These are phyloP conservation scores for Thamnophis elegans DNA, from an alignment of 2,797 vertebrate genomes.

Conservation along the genomic window DNA sequence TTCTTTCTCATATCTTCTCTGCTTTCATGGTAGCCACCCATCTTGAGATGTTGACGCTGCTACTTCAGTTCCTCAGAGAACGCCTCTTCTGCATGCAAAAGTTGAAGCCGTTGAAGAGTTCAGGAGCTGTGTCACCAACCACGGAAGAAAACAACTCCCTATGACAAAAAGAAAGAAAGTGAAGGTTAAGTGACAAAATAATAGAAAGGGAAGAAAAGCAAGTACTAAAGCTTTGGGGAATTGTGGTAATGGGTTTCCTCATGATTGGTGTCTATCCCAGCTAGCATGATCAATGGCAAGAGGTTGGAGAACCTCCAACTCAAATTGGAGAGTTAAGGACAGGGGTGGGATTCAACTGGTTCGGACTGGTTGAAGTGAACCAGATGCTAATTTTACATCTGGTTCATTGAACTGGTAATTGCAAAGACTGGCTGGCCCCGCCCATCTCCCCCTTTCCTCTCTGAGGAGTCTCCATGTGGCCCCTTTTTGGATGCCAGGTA, in stretches of 20 bases:
- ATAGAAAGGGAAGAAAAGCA: not conserved
- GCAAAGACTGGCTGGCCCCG: too few species aligned
- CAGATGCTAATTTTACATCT: too few species aligned
- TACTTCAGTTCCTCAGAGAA: not conserved
- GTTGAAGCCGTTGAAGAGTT: not conserved
- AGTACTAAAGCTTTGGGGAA: not conserved
- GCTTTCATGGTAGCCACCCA: not conserved
- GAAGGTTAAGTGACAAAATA: constrained; percentile 2
- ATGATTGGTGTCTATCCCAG: not conserved
- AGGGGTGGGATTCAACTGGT: too few species aligned
- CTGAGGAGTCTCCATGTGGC: too few species aligned
- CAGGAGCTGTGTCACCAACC: constrained; percentile 12
- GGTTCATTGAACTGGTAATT: too few species aligned
- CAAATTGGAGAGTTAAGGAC: not conserved
- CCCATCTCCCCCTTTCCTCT: too few species aligned
- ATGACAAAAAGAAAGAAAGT: not conserved
- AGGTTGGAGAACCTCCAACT: not conserved
- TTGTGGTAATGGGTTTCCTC: not conserved
- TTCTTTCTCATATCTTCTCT: not conserved
- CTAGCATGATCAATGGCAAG: not conserved
- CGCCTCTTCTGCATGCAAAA: not conserved
- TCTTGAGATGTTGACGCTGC: not conserved
- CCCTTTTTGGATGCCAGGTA: too few species aligned
- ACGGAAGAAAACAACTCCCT: constrained; percentile 26
- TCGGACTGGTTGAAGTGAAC: too few species aligned